Base-by-base conservation (phyloP, 2,888 invertebrate species). In the Sphecodes monilicornis region DNA sequence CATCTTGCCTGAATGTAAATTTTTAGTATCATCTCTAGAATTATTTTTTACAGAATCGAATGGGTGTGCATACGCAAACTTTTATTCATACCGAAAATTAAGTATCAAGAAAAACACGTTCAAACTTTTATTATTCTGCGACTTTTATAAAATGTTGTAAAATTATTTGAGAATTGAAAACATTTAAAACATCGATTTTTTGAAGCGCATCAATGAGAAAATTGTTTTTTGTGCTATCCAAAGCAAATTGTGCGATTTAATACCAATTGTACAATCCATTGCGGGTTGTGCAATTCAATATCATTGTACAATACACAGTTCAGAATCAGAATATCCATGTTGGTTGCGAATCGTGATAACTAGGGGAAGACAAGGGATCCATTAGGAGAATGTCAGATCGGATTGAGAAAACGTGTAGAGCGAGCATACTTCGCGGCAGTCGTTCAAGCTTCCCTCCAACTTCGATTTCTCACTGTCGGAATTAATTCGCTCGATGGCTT, bases 331-430 rank as follows among this genome's bases (percentile, higher is more conserved):
- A 57, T 64, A 18, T 18, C 18, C 18, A 32, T 1, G 50, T 43
- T 50, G 29, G n/a, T 36, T 46, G 29, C 13, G 18, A n/a, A 10
- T 22, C 13, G 54, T 64, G 16, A 16, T 32, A 64, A 64, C 8
- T 64, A 64, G 32, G 39, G 60, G 36, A 70, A 71, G 79, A 80
- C 60, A 76, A 75, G 73, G 66, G 43, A 36, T 70, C 54, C 73
- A 80, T 80, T 76, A 76, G 75, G 76, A n/a, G 69, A 80, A 80
- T 57, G 83, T 77, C 73, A 57, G 80, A 77, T 76, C 73, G 69
- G 3, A 36, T 26, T 74, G 79, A 71, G 70, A 70, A 66, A 66
- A 54, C 43, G 54, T 54, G n/a, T 36, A 64, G 8, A 26, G 32
- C 46, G 60, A 43, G 39, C 13, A 50, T 76, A 57, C 76, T 41